Conservation (phyloP, 2,113 vertebrate genomes). For the Varanus komodoensis region DNA sequence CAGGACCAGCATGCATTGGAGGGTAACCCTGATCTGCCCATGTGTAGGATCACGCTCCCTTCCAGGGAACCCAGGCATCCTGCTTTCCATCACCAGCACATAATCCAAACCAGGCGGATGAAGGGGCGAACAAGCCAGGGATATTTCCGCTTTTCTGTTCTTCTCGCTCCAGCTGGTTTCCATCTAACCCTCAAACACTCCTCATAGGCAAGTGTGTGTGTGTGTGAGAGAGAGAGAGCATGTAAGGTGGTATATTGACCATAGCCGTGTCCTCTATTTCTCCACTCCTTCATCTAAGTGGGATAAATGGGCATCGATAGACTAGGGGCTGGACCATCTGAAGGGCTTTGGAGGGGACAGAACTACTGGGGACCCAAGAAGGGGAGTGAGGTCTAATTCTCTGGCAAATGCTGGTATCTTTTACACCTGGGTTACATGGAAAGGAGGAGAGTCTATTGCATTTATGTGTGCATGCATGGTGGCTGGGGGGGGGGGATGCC, state of each 20-base stretch:
- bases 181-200: conserved; percentile 22
- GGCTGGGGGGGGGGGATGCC: not conserved
- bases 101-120: conserved; percentile 21
- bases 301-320: not conserved
- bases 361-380: not conserved
- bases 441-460: not conserved
- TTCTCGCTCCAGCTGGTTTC: conserved; percentile 36
- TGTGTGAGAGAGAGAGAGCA: not conserved
- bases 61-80: conserved; percentile 23
- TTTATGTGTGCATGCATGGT: too few relatives aligned
- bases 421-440: not conserved
- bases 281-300: not conserved
- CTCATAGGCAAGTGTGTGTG: not conserved
- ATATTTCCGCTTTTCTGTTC: conserved; percentile 32
- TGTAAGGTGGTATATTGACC: not conserved
- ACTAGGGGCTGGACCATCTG: too few relatives aligned
- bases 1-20: not conserved
- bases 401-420: too few relatives aligned
- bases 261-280: not conserved
- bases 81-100: conserved; percentile 36
- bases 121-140: conserved; percentile 7
- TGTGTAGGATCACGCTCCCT: not conserved
- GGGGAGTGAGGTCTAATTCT: not conserved
- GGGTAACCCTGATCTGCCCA: not conserved
- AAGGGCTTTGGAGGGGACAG: not conserved